These are phyloP conservation scores for Thereva unica DNA, from an alignment of 2,888 invertebrate species.

Conservation along the genomic window DNA sequence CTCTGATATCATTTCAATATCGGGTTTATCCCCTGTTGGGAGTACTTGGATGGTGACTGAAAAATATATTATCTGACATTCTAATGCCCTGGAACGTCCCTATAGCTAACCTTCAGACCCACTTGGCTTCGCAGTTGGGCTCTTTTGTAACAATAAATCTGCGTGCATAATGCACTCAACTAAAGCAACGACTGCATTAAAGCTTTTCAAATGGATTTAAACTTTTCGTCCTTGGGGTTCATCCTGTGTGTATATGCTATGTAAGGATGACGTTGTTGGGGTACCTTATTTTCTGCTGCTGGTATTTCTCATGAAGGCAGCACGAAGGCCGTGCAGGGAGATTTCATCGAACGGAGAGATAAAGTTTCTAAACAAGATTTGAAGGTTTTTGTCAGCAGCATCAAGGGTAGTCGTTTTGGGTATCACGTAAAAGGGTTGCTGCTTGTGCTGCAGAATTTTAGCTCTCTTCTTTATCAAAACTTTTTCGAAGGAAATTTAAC, in stretches of 20 bases:
- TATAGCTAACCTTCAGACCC: constrained; percentile 5
- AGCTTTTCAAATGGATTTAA: constrained; percentile 34
- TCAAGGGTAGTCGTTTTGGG: constrained; percentile 24
- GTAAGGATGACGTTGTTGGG: constrained; percentile 15
- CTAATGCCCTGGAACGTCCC: constrained; percentile 18
- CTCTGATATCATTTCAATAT: no score
- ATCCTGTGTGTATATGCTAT: constrained; percentile 15
- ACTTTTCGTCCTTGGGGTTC: constrained; percentile 33
- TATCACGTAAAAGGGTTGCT: constrained; percentile 8
- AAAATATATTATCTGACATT: constrained; percentile 33
- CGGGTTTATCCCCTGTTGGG: no score
- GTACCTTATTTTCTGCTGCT: constrained; percentile 23
- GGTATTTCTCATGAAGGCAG: neutral
- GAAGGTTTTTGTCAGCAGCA: constrained; percentile 13
- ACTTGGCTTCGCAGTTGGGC: no score
- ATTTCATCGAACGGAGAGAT: constrained; percentile 26
- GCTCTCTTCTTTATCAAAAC: neutral
- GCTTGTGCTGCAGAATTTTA: neutral
- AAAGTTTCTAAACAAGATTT: constrained; percentile 35
- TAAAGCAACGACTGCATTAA: constrained; percentile 34
- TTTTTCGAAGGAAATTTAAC: constrained; percentile 22
- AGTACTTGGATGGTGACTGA: constrained; percentile 2
- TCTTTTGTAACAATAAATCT: constrained; percentile 32
- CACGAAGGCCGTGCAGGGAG: constrained; percentile 25
- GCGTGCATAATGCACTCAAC: constrained; percentile 36